phyloP scores from a whole-genome alignment of 1,140 invertebrate species.

The Gonioctena quinquepunctata region DNA sequence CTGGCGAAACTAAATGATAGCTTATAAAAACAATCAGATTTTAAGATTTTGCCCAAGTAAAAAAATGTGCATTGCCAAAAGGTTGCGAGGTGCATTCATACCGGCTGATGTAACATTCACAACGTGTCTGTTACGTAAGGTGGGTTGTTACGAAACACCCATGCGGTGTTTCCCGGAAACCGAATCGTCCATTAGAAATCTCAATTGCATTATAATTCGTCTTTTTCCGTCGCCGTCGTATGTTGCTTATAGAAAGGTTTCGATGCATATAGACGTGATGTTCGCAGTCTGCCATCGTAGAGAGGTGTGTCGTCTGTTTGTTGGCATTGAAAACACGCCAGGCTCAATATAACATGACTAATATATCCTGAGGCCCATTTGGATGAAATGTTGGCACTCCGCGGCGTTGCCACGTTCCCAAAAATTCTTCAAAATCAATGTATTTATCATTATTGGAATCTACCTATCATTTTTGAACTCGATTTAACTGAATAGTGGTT shows the following conservation, averaged over 20 bases:
- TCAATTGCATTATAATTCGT: neutral
- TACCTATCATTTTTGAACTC: no score
- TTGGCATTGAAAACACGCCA: constrained; percentile 50
- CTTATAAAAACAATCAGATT: no score
- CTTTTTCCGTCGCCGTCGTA: neutral
- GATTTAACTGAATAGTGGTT: no score
- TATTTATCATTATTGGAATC: no score
- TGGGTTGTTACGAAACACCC: neutral
- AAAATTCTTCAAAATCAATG: neutral
- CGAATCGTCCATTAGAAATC: neutral
- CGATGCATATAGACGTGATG: neutral
- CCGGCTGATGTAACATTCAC: neutral
- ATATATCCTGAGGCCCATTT: constrained; percentile 52
- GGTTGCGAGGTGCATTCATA: neutral
- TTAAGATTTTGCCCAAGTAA: no score
- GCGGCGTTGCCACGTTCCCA: constrained; percentile 1
- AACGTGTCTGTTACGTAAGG: neutral
- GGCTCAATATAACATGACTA: constrained; percentile 52
- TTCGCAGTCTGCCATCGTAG: constrained; percentile 14
- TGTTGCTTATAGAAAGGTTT: neutral
- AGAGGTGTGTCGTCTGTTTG: constrained; percentile 47
- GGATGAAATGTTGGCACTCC: constrained; percentile 46
- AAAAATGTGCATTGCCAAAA: no score
- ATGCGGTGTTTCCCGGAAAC: neutral
- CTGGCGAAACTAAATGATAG: no score